Evolutionary conservation across 2,888 invertebrate genomes (phyloP).

Genomic region (Coenonympha glycerion): DNA sequence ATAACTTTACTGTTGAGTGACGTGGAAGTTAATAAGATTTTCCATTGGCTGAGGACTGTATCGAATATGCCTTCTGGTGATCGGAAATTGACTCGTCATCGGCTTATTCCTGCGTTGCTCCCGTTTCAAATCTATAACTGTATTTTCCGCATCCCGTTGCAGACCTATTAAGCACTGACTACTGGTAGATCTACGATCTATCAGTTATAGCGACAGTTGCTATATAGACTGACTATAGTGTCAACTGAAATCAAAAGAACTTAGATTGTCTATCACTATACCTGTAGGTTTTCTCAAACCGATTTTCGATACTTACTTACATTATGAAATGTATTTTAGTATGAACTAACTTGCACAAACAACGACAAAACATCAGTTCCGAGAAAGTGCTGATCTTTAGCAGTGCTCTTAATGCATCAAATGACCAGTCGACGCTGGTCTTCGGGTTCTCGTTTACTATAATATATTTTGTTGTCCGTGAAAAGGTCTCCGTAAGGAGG

Average conservation of each 20-base stretch:
- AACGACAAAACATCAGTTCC: slow-evolving; percentile 34
- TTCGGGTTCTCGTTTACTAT: slow-evolving; percentile 37
- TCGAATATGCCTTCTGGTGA: slow-evolving; percentile 13
- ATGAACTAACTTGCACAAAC: slow-evolving; percentile 13
- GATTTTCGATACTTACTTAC: too few relatives aligned
- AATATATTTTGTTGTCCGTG: slow-evolving; percentile 37
- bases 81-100: slow-evolving; percentile 24
- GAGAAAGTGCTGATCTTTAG: slow-evolving; percentile 47
- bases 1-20: neutral
- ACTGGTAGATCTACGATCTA: neutral
- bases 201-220: too few relatives aligned
- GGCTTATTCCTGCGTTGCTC: slow-evolving; percentile 18
- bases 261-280: too few relatives aligned
- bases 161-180: too few relatives aligned
- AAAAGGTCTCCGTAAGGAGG: slow-evolving; percentile 35
- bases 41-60: slow-evolving; percentile 11
- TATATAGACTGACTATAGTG: too few relatives aligned
- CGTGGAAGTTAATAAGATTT: slow-evolving; percentile 10
- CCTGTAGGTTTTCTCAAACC: too few relatives aligned
- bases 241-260: neutral
- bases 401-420: slow-evolving; percentile 34
- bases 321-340: neutral
- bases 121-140: slow-evolving; percentile 17
- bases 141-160: slow-evolving; percentile 16
- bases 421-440: slow-evolving; percentile 43